Conservation (phyloP, 2,113 vertebrate species). For the Tragelaphus imberbis region DNA sequence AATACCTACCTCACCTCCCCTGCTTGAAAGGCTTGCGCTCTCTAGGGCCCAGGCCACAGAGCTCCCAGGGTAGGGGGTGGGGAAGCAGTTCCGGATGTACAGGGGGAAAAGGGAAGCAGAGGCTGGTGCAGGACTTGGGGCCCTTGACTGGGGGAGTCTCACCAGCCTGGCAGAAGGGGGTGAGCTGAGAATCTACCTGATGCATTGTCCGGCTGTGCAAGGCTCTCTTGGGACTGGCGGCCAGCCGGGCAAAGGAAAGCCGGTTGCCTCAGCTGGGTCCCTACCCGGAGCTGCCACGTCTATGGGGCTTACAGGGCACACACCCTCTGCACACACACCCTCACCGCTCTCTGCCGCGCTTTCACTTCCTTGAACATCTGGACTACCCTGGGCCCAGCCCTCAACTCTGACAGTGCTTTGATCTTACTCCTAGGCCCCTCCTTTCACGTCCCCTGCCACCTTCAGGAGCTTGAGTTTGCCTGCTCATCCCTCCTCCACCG, state of each 20-base stretch:
- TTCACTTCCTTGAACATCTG: conserved; percentile 48
- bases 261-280: conserved; percentile 19
- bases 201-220: conserved; percentile 41
- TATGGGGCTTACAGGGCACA: not conserved
- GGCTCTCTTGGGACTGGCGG: conserved; percentile 17
- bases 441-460: not conserved
- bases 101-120: not conserved
- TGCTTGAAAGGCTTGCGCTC: not conserved
- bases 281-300: conserved; percentile 54
- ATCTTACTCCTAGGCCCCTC: not conserved
- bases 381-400: not conserved
- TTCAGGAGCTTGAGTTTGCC: not conserved
- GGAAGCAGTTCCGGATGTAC: not conserved
- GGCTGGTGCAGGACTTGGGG: not conserved
- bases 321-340: conserved; percentile 36
- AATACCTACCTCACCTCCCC: not conserved
- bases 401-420: not conserved
- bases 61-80: not conserved
- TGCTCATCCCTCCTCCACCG: not conserved
- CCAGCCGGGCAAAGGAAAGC: not conserved
- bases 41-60: not conserved
- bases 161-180: not conserved
- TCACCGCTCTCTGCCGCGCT: not conserved
- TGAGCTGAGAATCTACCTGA: conserved; percentile 49
- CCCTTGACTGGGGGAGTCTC: not conserved